These are phyloP conservation scores for Oxyura jamaicensis DNA, from an alignment of 2,113 vertebrate species.

Conservation along the genomic window DNA sequence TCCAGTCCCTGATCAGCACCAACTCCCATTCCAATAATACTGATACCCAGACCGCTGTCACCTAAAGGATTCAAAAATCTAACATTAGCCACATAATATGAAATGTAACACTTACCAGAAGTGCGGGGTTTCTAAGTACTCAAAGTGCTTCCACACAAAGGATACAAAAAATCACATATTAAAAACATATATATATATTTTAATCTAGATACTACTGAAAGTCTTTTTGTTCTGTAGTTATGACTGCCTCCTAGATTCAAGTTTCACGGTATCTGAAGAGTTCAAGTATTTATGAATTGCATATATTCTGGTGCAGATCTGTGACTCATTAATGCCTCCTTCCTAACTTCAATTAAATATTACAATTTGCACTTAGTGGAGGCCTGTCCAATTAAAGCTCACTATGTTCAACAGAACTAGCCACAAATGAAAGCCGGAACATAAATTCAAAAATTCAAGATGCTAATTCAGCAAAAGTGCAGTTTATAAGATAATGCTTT, in stretches of 20 bases:
- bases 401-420: neutral
- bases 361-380: neutral
- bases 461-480: neutral
- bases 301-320: neutral
- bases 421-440: neutral
- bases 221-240: neutral
- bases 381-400: neutral
- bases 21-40: conserved; percentile 95
- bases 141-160: neutral
- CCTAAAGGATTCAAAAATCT: conserved; percentile 68
- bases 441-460: neutral
- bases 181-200: neutral
- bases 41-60: conserved; percentile 92
- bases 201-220: neutral
- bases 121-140: neutral
- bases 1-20: conserved; percentile 93
- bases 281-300: neutral
- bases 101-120: neutral
- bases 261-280: neutral
- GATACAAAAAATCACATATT: neutral
- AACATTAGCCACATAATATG: neutral
- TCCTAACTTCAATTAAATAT: neutral
- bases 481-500: neutral
- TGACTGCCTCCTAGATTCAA: neutral
- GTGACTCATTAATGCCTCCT: neutral